Evolutionary conservation across 2,888 invertebrate genomes (phyloP).

Genomic region (Boloria selene): DNA sequence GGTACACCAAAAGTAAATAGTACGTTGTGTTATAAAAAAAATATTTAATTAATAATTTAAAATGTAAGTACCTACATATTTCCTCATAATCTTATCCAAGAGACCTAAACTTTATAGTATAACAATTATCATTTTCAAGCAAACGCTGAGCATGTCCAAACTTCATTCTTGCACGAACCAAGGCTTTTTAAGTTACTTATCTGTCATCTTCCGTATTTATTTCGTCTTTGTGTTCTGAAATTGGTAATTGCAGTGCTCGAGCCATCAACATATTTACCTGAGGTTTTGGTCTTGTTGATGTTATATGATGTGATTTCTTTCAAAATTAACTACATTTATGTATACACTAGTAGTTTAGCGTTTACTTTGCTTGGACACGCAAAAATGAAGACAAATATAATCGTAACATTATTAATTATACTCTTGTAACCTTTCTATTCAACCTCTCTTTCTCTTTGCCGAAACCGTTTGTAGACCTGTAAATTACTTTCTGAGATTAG

Average conservation of each 20-base stretch:
- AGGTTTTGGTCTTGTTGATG: no score
- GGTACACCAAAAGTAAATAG: neutral
- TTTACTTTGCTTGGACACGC: no score
- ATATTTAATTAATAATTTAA: neutral
- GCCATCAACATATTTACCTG: neutral
- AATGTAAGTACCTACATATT: neutral
- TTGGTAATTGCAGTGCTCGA: neutral
- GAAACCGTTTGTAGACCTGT: no score
- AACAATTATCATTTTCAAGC: constrained; percentile 55
- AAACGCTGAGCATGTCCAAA: constrained; percentile 39
- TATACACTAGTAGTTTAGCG: no score
- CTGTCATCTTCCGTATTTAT: constrained; percentile 22
- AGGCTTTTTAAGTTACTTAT: constrained; percentile 16
- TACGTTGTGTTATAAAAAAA: neutral
- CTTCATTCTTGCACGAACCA: constrained; percentile 27
- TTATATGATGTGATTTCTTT: no score
- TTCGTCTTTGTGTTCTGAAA: constrained; percentile 13
- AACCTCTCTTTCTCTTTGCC: no score
- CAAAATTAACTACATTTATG: no score
- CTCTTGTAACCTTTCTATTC: no score
- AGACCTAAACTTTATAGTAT: constrained; percentile 34
- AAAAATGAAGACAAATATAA: no score
- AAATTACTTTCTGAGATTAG: constrained; percentile 13
- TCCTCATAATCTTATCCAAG: neutral
- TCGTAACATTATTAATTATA: no score